Evolutionary conservation across 1,140 invertebrate genomes (phyloP).

Genomic region (Cotesia vestalis): DNA sequence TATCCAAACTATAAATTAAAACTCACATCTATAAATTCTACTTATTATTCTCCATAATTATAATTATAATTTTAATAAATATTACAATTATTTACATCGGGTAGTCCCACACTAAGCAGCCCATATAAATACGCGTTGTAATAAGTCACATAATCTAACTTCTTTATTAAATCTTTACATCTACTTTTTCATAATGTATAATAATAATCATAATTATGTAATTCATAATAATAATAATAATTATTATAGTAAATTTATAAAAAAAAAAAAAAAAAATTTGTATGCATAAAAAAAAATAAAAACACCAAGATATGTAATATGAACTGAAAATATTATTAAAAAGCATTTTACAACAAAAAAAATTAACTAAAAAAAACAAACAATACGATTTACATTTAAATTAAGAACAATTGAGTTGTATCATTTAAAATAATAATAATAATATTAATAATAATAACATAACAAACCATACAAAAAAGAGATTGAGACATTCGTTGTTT

Average conservation of each 20-base stretch:
- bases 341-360: conserved; percentile 69
- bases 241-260: background rate
- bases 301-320: conserved; percentile 59
- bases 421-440: conserved; percentile 51
- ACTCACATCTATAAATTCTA: conserved; percentile 21
- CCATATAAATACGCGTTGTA: conserved; percentile 21
- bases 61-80: conserved; percentile 55
- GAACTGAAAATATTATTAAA: conserved; percentile 69
- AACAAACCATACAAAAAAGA: conserved; percentile 66
- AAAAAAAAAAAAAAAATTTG: conserved; percentile 12
- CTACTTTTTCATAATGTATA: background rate
- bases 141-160: conserved; percentile 18
- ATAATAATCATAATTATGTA: background rate
- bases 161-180: conserved; percentile 15
- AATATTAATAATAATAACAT: conserved; percentile 58
- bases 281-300: conserved; percentile 54
- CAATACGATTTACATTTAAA: conserved; percentile 68
- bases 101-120: conserved; percentile 24
- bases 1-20: conserved; percentile 33
- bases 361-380: conserved; percentile 65
- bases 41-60: conserved; percentile 24
- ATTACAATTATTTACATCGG: conserved; percentile 65
- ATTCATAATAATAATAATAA: background rate
- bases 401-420: conserved; percentile 67
- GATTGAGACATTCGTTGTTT: conserved; percentile 44